Percentiles rank a stretch among this genome's conserved stretches.
Evolutionary conservation across 2,888 invertebrate genomes (phyloP).

Genomic region (Limnephilus auricula): DNA sequence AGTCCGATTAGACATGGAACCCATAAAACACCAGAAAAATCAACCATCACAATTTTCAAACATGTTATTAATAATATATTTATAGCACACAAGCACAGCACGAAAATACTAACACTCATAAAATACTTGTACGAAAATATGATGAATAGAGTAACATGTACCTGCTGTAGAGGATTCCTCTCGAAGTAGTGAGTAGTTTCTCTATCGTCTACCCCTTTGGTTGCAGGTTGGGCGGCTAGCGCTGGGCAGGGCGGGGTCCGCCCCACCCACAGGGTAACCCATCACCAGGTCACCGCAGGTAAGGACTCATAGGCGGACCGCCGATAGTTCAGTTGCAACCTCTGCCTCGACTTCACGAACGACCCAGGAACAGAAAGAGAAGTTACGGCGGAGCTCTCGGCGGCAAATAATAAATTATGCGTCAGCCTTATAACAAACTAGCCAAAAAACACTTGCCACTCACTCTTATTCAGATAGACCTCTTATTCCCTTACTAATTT

Average conservation of each 20-base stretch:
- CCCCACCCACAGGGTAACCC: constrained; percentile 53
- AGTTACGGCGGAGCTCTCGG: too few species aligned
- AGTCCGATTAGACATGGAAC: too few species aligned
- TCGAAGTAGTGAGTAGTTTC: not conserved
- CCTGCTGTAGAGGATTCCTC: not conserved
- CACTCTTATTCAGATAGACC: not conserved
- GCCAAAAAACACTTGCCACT: not conserved
- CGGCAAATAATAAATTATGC: not conserved
- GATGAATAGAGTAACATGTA: not conserved
- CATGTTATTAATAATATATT: not conserved
- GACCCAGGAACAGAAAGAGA: too few species aligned
- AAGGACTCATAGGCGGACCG: not conserved
- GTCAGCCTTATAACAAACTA: not conserved
- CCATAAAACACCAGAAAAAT: too few species aligned
- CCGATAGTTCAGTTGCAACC: not conserved
- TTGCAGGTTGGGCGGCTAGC: constrained; percentile 60
- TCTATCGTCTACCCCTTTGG: constrained; percentile 23
- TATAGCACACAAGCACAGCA: not conserved
- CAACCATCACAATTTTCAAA: not conserved
- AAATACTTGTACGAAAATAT: not conserved
- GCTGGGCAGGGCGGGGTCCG: constrained; percentile 55
- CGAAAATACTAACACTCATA: too few species aligned
- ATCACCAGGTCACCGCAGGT: constrained; percentile 64
- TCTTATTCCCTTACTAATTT: too few species aligned
- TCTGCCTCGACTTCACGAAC: not conserved